A percentile compares a stretch with the other conserved stretches of the same genome.
These are phyloP conservation scores for Stenolophus ochropezus DNA, from an alignment of 2,888 invertebrate genomes.

Conservation along the genomic window DNA sequence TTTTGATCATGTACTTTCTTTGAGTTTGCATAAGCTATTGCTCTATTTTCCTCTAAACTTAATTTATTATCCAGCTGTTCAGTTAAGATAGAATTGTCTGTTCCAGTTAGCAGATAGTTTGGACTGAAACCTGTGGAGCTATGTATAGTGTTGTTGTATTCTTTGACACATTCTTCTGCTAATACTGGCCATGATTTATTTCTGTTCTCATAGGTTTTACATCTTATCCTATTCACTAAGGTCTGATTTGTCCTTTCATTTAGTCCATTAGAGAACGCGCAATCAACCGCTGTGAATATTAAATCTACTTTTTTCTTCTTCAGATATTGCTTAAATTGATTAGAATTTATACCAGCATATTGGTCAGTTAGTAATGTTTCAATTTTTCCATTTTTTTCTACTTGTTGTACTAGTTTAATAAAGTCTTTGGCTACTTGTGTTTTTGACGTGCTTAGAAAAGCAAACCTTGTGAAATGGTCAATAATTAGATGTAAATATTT, in stretches of 20 bases:
- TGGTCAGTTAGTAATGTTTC: conserved; percentile 7
- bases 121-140: conserved; percentile 61
- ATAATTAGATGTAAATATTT: background rate
- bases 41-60: conserved; percentile 50
- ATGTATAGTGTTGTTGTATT: conserved; percentile 64
- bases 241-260: background rate
- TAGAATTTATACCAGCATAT: background rate
- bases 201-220: conserved; percentile 60
- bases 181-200: conserved; percentile 63
- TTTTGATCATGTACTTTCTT: conserved; percentile 60
- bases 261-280: background rate
- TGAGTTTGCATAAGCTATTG: conserved; percentile 61
- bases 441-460: too few relatives aligned
- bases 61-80: conserved; percentile 49
- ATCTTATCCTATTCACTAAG: background rate
- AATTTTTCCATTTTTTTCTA: conserved; percentile 4
- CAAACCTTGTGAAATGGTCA: conserved; percentile 9
- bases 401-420: too few relatives aligned
- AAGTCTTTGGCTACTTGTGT: too few relatives aligned
- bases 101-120: conserved; percentile 62
- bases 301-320: background rate
- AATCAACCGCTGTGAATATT: background rate
- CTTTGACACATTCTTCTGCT: conserved; percentile 63
- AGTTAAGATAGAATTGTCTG: conserved; percentile 59
- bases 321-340: background rate